These are phyloP conservation scores for Falco rusticolus DNA, from an alignment of 2,797 vertebrate genomes.

Conservation along the genomic window DNA sequence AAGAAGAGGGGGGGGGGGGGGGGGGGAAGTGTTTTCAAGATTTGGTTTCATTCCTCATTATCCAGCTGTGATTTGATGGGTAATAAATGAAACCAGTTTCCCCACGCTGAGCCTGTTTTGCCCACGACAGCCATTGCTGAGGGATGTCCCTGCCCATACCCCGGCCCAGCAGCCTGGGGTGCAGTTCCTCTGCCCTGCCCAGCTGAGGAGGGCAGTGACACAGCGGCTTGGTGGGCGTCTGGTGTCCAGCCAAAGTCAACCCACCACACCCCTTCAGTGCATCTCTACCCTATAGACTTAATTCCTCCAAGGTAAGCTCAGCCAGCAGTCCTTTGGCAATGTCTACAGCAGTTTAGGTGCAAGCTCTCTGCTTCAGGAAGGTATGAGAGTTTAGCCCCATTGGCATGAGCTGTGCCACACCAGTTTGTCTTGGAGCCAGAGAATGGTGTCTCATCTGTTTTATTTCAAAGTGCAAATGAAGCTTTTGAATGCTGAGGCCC, in stretches of 20 bases:
- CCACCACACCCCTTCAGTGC: not conserved
- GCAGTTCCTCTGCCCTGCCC: not conserved
- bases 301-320: not conserved
- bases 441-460: not conserved
- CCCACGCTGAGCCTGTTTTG: too few relatives aligned
- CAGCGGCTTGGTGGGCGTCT: not conserved
- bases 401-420: not conserved
- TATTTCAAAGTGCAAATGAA: not conserved
- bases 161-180: too few relatives aligned
- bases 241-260: not conserved
- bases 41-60: too few relatives aligned
- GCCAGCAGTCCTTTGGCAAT: not conserved
- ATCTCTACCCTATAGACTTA: too few relatives aligned
- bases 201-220: not conserved
- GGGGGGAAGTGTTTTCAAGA: too few relatives aligned
- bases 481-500: not conserved
- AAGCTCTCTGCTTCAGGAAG: not conserved
- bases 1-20: too few relatives aligned
- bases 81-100: too few relatives aligned
- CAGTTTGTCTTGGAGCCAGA: not conserved
- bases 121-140: too few relatives aligned
- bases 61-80: too few relatives aligned
- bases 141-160: too few relatives aligned
- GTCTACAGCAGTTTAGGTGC: not conserved
- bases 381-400: not conserved